Evolutionary conservation across 2,797 vertebrate genomes (phyloP), one percentile per base, ranked within the genome.

Genomic region (Microcaecilia unicolor): DNA sequence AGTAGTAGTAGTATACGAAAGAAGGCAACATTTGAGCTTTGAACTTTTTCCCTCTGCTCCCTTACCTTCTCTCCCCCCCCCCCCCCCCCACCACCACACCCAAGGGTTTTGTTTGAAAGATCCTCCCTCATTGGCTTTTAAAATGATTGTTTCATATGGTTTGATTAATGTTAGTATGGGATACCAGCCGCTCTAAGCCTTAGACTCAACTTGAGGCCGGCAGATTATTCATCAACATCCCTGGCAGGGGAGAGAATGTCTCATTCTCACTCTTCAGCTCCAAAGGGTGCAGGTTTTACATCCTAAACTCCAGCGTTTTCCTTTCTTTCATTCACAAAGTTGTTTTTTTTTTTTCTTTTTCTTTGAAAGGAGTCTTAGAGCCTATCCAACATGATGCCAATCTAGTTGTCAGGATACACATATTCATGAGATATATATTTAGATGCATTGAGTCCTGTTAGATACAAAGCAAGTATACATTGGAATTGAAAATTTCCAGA

Each of bases 191-290:
- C 76, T 72, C 43, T 28, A 68, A 80, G 79, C 70, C 64, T 69
- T 61, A 29, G 54, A 74, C 80, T 42, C 63, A 81, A 84, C 74
- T 83, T 80, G 82, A 80, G 80, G 73, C 71, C 82, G 59, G 68
- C 60, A 64, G 78, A 67, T 75, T 67, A 70, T 85, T 86, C 84
- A 88, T 87, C 85, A 86, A 27, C 64, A 45, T 60, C 70, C 80
- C 70, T 70, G 60, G 86, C 86, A 78, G 87, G 86, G 53, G 83
- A 80, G 83, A 78, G 65, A 66, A 53, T 77, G 60, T 66, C 76
- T 68, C 70, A 51, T 73, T 68, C 61, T 56, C 64, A 43, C 43
- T 11, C 51, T 72, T 59, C 67, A 48, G 70, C 70, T 46, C 64
- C 61, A 41, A 51, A 44, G 45, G 26, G 25, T 26, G 37, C 49